These are phyloP conservation scores for Spilogale gracilis DNA, from an alignment of 2,113 vertebrate species.

Conservation along the genomic window DNA sequence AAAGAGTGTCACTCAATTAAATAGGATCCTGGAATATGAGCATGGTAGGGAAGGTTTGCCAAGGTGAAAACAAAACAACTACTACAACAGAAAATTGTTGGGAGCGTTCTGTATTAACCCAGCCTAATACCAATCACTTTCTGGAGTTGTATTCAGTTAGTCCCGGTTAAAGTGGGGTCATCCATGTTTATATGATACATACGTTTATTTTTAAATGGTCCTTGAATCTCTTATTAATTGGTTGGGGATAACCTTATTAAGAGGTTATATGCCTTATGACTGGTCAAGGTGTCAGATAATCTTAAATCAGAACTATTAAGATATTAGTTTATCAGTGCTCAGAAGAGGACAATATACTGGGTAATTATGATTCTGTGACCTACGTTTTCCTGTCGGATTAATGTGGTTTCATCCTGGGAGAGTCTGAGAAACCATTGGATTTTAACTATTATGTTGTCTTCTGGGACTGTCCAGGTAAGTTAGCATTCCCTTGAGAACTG, in stretches of 20 bases:
- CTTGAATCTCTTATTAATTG: conserved; percentile 39
- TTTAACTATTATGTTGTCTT: neutral
- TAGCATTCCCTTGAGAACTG: neutral
- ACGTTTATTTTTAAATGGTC: neutral
- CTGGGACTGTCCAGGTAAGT: neutral
- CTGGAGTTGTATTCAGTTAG: neutral
- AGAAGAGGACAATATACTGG: neutral
- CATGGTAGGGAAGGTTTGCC: neutral
- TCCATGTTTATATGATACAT: conserved; percentile 26
- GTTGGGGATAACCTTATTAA: conserved; percentile 20
- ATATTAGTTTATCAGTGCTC: neutral
- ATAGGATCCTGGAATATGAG: conserved; percentile 25
- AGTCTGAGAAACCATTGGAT: conserved; percentile 22
- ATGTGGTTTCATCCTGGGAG: conserved; percentile 40
- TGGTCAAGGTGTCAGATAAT: conserved; percentile 10
- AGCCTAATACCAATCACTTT: neutral
- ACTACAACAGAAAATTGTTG: neutral
- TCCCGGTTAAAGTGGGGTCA: neutral
- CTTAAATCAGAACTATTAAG: conserved; percentile 28
- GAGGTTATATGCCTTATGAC: conserved; percentile 27
- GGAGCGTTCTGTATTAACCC: conserved; percentile 35
- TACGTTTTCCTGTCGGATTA: conserved; percentile 52
- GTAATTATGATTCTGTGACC: conserved; percentile 15
- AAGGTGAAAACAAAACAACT: neutral
- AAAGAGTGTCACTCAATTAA: neutral